A percentile compares a stretch with the other conserved stretches of the same genome.
Conservation (phyloP, 2,113 vertebrate species). For the Scopus umbretta region DNA sequence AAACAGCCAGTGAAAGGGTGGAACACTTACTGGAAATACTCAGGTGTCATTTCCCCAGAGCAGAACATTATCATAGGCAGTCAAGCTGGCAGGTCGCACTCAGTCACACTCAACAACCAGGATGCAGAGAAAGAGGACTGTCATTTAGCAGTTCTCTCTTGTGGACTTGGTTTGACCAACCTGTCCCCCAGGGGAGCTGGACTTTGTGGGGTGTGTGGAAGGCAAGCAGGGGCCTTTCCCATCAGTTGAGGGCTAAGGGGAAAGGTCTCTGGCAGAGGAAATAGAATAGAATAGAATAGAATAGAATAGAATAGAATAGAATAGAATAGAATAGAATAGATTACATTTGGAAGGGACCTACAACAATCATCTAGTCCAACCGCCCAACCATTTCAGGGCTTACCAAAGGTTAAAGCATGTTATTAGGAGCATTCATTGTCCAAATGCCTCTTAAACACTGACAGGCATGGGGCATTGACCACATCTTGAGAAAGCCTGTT, state of each 20-base stretch:
- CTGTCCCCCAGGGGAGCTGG: not conserved
- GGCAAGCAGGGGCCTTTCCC: not conserved
- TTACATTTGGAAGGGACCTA: not conserved
- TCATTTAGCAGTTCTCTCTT: not conserved
- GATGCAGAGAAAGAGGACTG: not conserved
- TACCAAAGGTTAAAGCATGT: not conserved
- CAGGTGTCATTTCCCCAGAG: conserved; percentile 20
- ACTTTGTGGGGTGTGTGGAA: not conserved
- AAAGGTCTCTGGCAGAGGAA: not conserved
- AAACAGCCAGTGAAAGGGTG: not conserved
- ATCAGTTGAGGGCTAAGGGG: not conserved
- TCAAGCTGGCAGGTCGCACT: not conserved
- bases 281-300: not conserved
- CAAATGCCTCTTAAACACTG: not conserved
- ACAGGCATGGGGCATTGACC: not conserved
- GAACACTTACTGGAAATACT: not conserved
- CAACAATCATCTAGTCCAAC: not conserved
- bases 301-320: not conserved
- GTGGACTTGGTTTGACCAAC: not conserved
- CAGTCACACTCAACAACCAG: not conserved
- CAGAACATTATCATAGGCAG: rapidly evolving
- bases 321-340: too few relatives aligned
- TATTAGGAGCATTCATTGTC: not conserved
- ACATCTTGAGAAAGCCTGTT: not conserved
- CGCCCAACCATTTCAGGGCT: not conserved